A percentile compares a stretch with the other conserved stretches of the same genome.
phyloP scores from a whole-genome alignment of 2,113 vertebrate species.

The Plecotus auritus region DNA sequence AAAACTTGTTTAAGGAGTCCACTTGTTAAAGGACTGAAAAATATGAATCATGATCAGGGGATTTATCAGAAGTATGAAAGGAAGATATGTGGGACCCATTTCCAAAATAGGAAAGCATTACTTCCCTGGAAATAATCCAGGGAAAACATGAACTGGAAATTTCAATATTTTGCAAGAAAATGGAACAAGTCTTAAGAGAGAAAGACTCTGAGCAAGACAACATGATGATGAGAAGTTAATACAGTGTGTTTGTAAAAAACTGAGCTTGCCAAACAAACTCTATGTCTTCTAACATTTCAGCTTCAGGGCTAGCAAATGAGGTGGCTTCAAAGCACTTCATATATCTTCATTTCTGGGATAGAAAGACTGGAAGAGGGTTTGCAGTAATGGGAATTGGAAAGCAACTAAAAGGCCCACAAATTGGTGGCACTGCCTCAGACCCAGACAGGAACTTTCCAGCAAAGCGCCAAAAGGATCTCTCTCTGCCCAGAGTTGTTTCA shows the following conservation, averaged over 20 bases:
- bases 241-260: background rate
- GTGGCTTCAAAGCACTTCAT: slow-evolving; percentile 35
- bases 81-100: slow-evolving; percentile 69
- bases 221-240: background rate
- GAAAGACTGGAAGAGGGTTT: slow-evolving; percentile 21
- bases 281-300: background rate
- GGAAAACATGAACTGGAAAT: slow-evolving; percentile 68
- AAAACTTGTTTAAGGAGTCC: slow-evolving; percentile 31
- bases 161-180: slow-evolving; percentile 71
- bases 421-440: background rate
- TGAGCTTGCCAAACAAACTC: background rate
- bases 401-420: slow-evolving; percentile 9
- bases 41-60: slow-evolving; percentile 51
- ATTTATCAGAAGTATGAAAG: slow-evolving; percentile 65
- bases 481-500: background rate
- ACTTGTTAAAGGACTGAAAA: slow-evolving; percentile 49
- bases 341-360: slow-evolving; percentile 28
- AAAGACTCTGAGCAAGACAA: background rate
- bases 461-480: background rate
- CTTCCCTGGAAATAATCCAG: slow-evolving; percentile 69
- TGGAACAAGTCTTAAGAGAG: slow-evolving; percentile 42
- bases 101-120: slow-evolving; percentile 61
- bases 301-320: slow-evolving; percentile 13
- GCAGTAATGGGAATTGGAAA: background rate
- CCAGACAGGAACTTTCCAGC: background rate